These are phyloP conservation scores for Trididemnum nubilum DNA, from an alignment of 23 tunicate species.

Conservation along the genomic window DNA sequence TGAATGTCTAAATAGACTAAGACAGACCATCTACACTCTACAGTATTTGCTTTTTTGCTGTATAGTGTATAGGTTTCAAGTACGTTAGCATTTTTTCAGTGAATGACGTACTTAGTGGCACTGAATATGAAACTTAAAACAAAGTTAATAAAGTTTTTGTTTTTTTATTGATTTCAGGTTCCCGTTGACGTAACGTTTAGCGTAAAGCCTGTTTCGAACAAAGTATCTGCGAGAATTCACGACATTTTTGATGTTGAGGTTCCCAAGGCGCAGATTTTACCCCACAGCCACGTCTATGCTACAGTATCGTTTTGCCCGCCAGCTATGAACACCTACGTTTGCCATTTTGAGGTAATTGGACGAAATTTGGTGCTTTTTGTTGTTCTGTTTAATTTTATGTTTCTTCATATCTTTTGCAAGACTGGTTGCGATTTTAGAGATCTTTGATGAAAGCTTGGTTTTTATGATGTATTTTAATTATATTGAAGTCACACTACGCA, in stretches of 20 bases:
- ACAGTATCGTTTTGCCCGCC: constrained; percentile 88
- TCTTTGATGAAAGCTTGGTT: neutral
- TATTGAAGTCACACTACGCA: too few relatives aligned
- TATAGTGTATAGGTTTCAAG: too few relatives aligned
- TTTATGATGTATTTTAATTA: too few relatives aligned
- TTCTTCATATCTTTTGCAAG: too few relatives aligned
- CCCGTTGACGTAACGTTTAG: constrained; percentile 73
- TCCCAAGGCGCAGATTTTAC: constrained; percentile 77
- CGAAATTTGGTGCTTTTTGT: neutral
- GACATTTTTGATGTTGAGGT: constrained; percentile 89
- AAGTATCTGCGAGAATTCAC: constrained; percentile 77
- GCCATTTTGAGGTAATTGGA: constrained; percentile 87
- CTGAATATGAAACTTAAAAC: too few relatives aligned
- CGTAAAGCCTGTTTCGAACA: constrained; percentile 79
- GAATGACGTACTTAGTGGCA: too few relatives aligned
- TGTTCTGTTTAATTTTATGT: neutral
- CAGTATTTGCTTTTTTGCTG: too few relatives aligned
- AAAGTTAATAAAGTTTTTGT: too few relatives aligned
- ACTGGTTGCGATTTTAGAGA: neutral
- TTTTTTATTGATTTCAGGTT: too few relatives aligned
- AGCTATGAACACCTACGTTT: constrained; percentile 80
- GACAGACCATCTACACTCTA: too few relatives aligned
- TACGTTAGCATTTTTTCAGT: too few relatives aligned
- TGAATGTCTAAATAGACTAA: too few relatives aligned
- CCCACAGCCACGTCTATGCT: constrained; percentile 73